Evolutionary conservation across 2,113 vertebrate species (phyloP).

Genomic region (Rhegmatorhina hoffmannsi): DNA sequence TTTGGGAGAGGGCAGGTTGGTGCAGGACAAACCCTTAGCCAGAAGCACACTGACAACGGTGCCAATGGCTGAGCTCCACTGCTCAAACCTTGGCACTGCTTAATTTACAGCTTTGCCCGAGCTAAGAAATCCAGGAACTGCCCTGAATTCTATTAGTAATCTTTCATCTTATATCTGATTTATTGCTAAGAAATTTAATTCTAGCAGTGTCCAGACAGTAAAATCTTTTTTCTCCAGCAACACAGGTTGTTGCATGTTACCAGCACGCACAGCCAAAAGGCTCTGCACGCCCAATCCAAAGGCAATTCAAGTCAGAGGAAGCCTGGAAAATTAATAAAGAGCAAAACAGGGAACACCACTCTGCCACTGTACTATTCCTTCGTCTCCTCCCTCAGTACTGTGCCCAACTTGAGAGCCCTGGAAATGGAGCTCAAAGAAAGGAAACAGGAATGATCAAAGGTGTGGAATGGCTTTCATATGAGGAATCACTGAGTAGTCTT

Average conservation of each 20-base stretch:
- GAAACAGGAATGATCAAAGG: not conserved
- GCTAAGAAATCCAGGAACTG: conserved; percentile 41
- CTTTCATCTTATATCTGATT: conserved; percentile 7
- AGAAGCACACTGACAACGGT: not conserved
- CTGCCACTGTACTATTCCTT: not conserved
- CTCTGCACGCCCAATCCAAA: not conserved
- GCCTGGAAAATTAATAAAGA: not conserved
- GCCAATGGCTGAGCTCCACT: not conserved
- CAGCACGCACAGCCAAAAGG: not conserved
- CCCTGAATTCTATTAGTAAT: not conserved
- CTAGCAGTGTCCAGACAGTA: conserved; percentile 18
- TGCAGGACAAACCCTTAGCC: conserved; percentile 4
- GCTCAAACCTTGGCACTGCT: not conserved
- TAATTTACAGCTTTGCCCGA: not conserved
- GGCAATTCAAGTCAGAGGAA: not conserved
- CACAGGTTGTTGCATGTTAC: not conserved
- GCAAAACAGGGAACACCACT: not conserved
- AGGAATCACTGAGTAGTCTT: not conserved
- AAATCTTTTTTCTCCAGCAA: not conserved
- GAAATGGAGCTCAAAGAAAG: not conserved
- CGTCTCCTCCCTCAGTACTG: not conserved
- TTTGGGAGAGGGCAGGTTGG: conserved; percentile 28
- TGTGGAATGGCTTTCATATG: not conserved
- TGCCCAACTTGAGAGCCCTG: not conserved
- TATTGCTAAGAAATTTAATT: not conserved